phyloP scores from a whole-genome alignment of 2,888 invertebrate species.

The Aporophyla lueneburgensis region DNA sequence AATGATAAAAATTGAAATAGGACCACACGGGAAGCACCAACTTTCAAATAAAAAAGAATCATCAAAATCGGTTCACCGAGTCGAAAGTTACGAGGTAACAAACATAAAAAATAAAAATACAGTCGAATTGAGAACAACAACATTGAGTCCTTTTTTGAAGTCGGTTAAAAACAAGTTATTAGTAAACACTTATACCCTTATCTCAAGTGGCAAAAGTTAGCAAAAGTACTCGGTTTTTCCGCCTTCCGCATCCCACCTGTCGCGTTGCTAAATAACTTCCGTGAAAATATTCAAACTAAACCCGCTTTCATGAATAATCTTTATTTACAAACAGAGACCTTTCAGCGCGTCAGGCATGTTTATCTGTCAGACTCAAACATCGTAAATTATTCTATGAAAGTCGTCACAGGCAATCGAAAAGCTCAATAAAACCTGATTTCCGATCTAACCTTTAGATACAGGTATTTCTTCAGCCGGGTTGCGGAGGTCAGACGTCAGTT shows the following conservation, averaged over 20 bases:
- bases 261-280: conserved; percentile 4
- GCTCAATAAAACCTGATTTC: conserved; percentile 53
- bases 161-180: too few species aligned
- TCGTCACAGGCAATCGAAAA: conserved; percentile 43
- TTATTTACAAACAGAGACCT: conserved; percentile 4
- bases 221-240: background rate
- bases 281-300: conserved; percentile 5
- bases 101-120: too few species aligned
- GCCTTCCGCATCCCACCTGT: conserved; percentile 1
- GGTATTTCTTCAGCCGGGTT: conserved; percentile 37
- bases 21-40: too few species aligned
- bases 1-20: too few species aligned
- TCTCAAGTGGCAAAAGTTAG: background rate
- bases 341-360: background rate
- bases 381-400: conserved; percentile 56
- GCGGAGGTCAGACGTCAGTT: conserved; percentile 50
- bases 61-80: too few species aligned
- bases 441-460: conserved; percentile 51
- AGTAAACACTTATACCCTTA: conserved; percentile 15
- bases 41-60: too few species aligned
- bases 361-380: conserved; percentile 10
- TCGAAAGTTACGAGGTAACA: too few species aligned
- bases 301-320: background rate
- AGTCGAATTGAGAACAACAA: too few species aligned
- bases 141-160: too few species aligned